These are phyloP conservation scores for Nanorana parkeri DNA, from an alignment of 2,113 vertebrate genomes.

Conservation along the genomic window DNA sequence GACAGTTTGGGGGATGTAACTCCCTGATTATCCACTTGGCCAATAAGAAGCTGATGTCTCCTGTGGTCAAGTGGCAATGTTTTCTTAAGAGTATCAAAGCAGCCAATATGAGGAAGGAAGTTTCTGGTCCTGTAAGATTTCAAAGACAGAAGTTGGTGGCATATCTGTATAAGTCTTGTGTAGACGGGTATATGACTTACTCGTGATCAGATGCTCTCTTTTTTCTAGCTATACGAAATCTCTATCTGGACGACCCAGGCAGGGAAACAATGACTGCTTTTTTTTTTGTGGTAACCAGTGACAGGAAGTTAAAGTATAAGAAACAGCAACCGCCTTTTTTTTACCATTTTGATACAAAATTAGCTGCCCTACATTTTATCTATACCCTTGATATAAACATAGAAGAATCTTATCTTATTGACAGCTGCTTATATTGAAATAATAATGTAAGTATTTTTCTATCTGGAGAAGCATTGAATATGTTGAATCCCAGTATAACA, in stretches of 20 bases:
- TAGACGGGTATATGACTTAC: neutral
- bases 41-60: slow-evolving; percentile 33
- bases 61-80: slow-evolving; percentile 22
- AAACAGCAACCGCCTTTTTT: slow-evolving; percentile 12
- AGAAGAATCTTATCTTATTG: too few species aligned
- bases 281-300: slow-evolving; percentile 14
- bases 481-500: too few species aligned
- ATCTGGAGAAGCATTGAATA: too few species aligned
- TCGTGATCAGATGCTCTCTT: slow-evolving; percentile 23
- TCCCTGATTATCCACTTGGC: slow-evolving; percentile 13
- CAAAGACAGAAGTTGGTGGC: slow-evolving; percentile 37
- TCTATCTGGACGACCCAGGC: slow-evolving; percentile 25
- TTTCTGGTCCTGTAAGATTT: slow-evolving; percentile 21
- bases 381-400: too few species aligned
- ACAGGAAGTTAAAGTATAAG: slow-evolving; percentile 51
- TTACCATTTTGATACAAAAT: slow-evolving; percentile 13
- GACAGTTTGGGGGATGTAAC: too few species aligned
- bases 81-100: slow-evolving; percentile 12
- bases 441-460: too few species aligned
- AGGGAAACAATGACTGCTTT: slow-evolving; percentile 44
- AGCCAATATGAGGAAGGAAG: slow-evolving; percentile 44
- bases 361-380: neutral
- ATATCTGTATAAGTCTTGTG: neutral
- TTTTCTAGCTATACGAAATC: slow-evolving; percentile 1
- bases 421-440: too few species aligned